Conservation (phyloP, 92 coral and sea anemone genomes). For the Micromussa lordhowensis region DNA sequence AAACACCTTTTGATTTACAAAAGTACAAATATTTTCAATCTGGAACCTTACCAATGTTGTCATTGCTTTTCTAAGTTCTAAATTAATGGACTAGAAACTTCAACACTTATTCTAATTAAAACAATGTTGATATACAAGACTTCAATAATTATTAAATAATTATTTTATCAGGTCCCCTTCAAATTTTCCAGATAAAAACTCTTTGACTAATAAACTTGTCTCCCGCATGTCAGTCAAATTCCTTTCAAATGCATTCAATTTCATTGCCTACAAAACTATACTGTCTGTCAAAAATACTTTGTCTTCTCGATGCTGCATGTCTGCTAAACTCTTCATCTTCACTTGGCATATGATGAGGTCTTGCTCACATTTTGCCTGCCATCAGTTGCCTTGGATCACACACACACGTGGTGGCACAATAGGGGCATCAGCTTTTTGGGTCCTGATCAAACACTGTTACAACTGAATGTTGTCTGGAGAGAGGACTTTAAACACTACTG, state of each 20-base stretch:
- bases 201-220: conserved; percentile 16
- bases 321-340: neutral
- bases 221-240: conserved; percentile 1
- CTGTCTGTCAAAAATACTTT: conserved; percentile 44
- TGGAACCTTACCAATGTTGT: neutral
- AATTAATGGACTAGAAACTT: neutral
- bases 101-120: neutral
- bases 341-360: neutral
- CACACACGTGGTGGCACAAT: neutral
- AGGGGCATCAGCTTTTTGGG: neutral
- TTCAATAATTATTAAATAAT: neutral
- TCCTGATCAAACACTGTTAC: neutral
- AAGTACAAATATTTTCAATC: neutral
- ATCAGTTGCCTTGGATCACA: neutral
- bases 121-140: neutral
- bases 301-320: neutral
- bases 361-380: neutral
- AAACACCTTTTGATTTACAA: neutral
- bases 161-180: neutral
- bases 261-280: conserved; percentile 2
- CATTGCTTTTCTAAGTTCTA: neutral
- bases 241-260: conserved; percentile 8
- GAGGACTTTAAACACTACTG: neutral
- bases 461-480: neutral
- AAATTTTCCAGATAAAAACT: neutral